phyloP scores from a whole-genome alignment of 2,797 vertebrate genomes.

The Squalus acanthias region DNA sequence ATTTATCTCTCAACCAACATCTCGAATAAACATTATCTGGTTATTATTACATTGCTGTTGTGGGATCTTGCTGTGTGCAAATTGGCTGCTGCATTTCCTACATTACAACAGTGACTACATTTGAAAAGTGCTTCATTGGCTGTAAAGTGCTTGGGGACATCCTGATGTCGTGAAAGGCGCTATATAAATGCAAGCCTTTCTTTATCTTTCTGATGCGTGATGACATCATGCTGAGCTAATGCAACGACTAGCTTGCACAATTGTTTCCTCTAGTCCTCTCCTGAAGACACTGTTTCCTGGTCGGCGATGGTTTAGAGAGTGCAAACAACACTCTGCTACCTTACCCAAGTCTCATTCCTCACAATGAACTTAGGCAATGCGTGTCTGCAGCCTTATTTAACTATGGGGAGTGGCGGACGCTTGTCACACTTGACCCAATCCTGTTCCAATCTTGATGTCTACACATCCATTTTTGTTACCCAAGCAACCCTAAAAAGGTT shows the following conservation, averaged over 20 bases:
- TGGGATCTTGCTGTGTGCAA: neutral
- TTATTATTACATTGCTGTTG: neutral
- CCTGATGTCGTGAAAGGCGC: neutral
- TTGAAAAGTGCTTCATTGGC: neutral
- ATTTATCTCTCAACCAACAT: neutral
- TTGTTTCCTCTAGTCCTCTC: neutral
- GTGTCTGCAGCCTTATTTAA: neutral
- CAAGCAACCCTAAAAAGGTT: neutral
- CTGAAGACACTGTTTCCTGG: neutral
- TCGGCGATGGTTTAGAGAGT: neutral
- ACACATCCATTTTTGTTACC: neutral
- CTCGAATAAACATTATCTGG: neutral
- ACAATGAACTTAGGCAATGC: neutral
- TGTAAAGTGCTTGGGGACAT: neutral
- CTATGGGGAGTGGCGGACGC: neutral
- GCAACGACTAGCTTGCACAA: neutral
- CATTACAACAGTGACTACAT: neutral
- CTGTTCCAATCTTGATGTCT: neutral
- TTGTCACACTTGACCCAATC: neutral
- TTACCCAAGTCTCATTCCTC: neutral
- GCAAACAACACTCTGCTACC: neutral
- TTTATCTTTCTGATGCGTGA: neutral
- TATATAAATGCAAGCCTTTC: neutral
- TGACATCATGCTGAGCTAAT: neutral
- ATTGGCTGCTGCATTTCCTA: neutral